Conservation (phyloP, 2,113 vertebrate species). For the Pteropus alecto region DNA sequence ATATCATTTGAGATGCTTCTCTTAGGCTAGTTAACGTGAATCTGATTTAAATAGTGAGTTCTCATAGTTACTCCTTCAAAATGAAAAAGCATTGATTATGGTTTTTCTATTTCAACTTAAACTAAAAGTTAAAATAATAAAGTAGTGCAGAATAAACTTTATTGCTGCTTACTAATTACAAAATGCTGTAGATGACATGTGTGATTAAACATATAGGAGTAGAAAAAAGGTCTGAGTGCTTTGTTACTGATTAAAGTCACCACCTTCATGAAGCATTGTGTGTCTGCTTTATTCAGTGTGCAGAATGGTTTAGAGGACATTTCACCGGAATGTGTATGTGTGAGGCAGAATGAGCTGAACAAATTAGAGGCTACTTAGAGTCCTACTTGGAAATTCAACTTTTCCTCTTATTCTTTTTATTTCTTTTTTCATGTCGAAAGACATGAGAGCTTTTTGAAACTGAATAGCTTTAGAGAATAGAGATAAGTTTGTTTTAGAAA, state of each 20-base stretch:
- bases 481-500: conserved; percentile 36
- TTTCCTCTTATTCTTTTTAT: not conserved
- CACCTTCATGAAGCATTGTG: not conserved
- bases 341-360: conserved; percentile 32
- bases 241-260: not conserved
- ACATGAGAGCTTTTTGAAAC: conserved; percentile 42
- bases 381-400: conserved; percentile 7
- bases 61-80: not conserved
- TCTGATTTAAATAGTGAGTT: not conserved
- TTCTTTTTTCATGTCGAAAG: not conserved
- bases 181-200: conserved; percentile 38
- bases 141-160: conserved; percentile 26
- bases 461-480: conserved; percentile 10
- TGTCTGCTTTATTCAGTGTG: not conserved
- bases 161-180: conserved; percentile 45
- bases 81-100: conserved; percentile 14
- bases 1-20: not conserved
- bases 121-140: conserved; percentile 49
- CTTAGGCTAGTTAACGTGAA: not conserved
- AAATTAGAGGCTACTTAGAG: conserved; percentile 33
- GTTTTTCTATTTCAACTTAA: conserved; percentile 27
- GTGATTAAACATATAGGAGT: not conserved
- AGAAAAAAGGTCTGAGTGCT: not conserved
- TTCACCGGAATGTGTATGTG: not conserved
- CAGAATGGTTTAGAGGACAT: not conserved